Evolutionary conservation across 1,140 invertebrate species (phyloP).

Genomic region (Telenomus remus): DNA sequence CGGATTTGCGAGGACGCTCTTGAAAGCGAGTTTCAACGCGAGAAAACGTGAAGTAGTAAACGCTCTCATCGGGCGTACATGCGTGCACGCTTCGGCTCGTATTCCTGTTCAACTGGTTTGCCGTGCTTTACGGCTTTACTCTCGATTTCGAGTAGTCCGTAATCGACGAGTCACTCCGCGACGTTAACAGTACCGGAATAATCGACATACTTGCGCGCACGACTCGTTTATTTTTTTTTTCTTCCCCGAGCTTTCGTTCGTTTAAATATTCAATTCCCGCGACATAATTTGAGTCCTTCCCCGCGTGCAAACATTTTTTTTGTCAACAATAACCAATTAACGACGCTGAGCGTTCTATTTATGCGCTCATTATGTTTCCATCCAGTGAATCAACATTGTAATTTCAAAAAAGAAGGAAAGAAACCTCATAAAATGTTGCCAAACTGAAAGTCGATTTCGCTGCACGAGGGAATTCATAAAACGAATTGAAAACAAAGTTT

Average conservation of each 20-base stretch:
- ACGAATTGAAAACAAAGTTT: too few species aligned
- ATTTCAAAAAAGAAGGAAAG: too few species aligned
- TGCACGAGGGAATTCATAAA: too few species aligned
- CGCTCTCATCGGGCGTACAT: conserved; percentile 39
- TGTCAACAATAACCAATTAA: conserved; percentile 38
- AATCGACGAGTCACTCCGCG: conserved; percentile 52
- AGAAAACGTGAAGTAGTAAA: conserved; percentile 53
- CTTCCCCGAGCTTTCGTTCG: conserved; percentile 5
- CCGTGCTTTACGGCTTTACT: conserved; percentile 59
- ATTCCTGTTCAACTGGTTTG: conserved; percentile 59
- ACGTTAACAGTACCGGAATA: conserved; percentile 55
- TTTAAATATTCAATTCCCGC: too few species aligned
- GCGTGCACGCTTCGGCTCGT: conserved; percentile 39
- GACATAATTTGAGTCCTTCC: too few species aligned
- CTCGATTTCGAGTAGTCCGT: conserved; percentile 59
- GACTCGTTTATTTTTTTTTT: conserved; percentile 2
- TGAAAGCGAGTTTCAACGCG: conserved; percentile 55
- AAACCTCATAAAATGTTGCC: too few species aligned
- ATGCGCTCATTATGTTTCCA: conserved; percentile 21
- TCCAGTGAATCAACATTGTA: not conserved
- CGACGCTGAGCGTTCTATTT: conserved; percentile 16
- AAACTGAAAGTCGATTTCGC: too few species aligned
- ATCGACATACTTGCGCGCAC: conserved; percentile 47
- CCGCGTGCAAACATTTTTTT: not conserved
- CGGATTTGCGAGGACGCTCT: conserved; percentile 24